Evolutionary conservation across 2,888 invertebrate genomes (phyloP), one percentile per base, ranked within the genome.

Genomic region (Xestoiulus laeticollis): DNA sequence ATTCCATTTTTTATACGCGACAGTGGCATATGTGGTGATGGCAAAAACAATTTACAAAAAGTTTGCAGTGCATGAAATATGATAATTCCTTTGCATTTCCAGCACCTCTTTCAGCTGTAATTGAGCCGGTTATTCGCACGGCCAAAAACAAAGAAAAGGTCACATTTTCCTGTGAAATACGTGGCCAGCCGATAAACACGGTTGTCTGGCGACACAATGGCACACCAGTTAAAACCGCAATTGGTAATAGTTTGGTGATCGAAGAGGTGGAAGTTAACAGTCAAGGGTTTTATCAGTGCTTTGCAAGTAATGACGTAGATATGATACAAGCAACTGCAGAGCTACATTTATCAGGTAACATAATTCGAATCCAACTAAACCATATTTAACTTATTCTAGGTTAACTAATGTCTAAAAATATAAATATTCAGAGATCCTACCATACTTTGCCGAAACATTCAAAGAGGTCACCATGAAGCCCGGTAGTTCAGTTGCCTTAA

Each of bases 151-250:
- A 91, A 6, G 89, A 90, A 44, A 87, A 90, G 5, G 91, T 91
- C 1, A 87, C 88, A 19, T 91, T 92, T 88, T 91, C 91, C 89
- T 92, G 92, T 90, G 90, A 91, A 30, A 90, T 91, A 0, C 89
- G 88, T 30, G 92, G 92, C 22, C 90, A 97, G 91, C 98, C 98
- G 12, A 96, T 98, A 88, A 96, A 96, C 91, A 96, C 96, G 1
- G 94, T 98, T 89, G 95, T 95, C 87, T 98, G 98, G 98, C 93
- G 97, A 89, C 98, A 98, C 92, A 97, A 98, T 92, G 97, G 98
- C 90, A 96, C 96, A 92, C 95, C 95, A 88, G 94, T 98, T 85
- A 85, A 44, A 38, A 33, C 48, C 22, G 85, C 48, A 22, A 85
- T 32, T 6, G 48, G 68, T 1, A 84, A 89, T 19, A 44, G 90